Base-by-base conservation (phyloP, 1,140 invertebrate genomes). In the Vollenhovia emeryi region DNA sequence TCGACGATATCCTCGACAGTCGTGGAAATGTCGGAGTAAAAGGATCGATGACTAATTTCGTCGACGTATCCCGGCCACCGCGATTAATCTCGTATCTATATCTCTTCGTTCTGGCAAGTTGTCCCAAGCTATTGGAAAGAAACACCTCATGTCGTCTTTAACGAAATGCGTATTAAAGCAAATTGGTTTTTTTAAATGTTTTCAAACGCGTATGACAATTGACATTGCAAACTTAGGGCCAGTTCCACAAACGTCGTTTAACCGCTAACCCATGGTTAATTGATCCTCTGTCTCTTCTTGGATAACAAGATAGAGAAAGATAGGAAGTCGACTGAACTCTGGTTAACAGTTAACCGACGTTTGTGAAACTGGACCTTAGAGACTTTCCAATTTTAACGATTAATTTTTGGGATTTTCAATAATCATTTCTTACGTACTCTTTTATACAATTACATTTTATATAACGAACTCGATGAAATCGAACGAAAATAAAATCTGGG, bases 41-140 rank as follows among this genome's bases (percentile, higher is more conserved):
- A 45, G 13, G 24, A 71, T 71, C 66, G 66, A 73, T 82, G 66
- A 82, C 52, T 82, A 82, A 82, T 82, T 57, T 57, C 21, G 43
- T 79, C 21, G 27, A 33, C 27, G 18, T 50, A 50, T 43, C 21
- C 36, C 36, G 24, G 55, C 24, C 21, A 78, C 43, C n/a, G n/a
- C 30, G 27, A 45, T 62, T 45, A 60, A 55, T 15, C 30, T 66
- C 27, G 8, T 78, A 48, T 78, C 48, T 55, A n/a, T 21, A 52
- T 73, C 57, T 78, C 15, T 15, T n/a, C 13, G 8, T 78, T 48
- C 36, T 78, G 40, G 15, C 15, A 60, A 52, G 45, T 52, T 15
- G 9, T 13, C 1, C 0, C 1, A 27, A 27, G 21, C n/a, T 50
- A 74, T 74, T 13, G 5, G 24, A 57, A 15, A 5, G 24, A 15